Percentiles rank a stretch among this genome's conserved stretches.
Conservation (phyloP, 2,797 vertebrate genomes). For the Lates japonicus region DNA sequence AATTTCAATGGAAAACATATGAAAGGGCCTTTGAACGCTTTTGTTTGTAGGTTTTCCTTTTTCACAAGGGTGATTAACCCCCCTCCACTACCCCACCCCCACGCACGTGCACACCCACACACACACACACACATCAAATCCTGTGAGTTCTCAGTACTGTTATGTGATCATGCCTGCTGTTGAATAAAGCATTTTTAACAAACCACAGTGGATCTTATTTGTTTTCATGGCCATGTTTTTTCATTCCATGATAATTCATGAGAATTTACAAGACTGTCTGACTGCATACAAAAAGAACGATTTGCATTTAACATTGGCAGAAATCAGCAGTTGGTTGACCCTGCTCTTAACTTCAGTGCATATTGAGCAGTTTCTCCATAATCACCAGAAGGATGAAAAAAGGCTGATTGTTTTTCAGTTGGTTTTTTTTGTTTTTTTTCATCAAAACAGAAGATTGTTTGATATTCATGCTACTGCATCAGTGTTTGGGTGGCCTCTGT, state of each 20-base stretch:
- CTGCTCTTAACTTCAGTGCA: slow-evolving; percentile 30
- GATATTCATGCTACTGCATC: slow-evolving; percentile 46
- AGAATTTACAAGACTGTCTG: slow-evolving; percentile 9
- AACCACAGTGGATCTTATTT: slow-evolving; percentile 1
- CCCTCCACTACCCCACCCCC: slow-evolving; percentile 28
- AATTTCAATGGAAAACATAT: slow-evolving; percentile 77
- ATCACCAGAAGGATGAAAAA: slow-evolving; percentile 32
- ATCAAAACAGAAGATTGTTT: slow-evolving; percentile 54
- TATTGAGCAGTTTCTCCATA: slow-evolving; percentile 21
- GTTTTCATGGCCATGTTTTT: slow-evolving; percentile 20
- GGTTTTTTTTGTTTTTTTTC: too few species aligned
- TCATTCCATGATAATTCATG: slow-evolving; percentile 17
- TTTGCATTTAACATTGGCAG: slow-evolving; percentile 23
- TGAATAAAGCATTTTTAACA: slow-evolving; percentile 11
- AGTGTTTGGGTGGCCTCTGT: slow-evolving; percentile 36
- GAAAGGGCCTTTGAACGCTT: slow-evolving; percentile 78
- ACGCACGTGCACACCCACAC: slow-evolving; percentile 7
- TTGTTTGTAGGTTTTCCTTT: slow-evolving; percentile 79
- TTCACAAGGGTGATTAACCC: slow-evolving; percentile 72
- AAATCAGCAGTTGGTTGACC: slow-evolving; percentile 46
- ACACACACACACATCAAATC: slow-evolving; percentile 23
- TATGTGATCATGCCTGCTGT: slow-evolving; percentile 12
- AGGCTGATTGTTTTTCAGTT: slow-evolving; percentile 52
- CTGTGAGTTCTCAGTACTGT: slow-evolving; percentile 42
- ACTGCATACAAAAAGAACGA: slow-evolving; percentile 15